These are phyloP conservation scores for Monarcha castaneiventris DNA, from an alignment of 2,113 vertebrate species.

Conservation along the genomic window DNA sequence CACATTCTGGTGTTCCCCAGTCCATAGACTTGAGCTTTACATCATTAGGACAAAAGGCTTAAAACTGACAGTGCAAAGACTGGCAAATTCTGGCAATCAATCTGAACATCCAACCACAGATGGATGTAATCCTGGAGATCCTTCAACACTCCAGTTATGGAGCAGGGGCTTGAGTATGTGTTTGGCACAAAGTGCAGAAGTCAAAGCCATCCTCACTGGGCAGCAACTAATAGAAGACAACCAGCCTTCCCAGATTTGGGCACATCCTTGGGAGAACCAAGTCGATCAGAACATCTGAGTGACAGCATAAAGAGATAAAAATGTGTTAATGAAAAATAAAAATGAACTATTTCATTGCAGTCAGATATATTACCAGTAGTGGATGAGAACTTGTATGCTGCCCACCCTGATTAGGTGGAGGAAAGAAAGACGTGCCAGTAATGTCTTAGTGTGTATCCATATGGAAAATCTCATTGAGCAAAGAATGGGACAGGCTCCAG, in stretches of 20 bases:
- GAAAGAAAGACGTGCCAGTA: neutral
- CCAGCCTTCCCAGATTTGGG: neutral
- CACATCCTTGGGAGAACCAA: neutral
- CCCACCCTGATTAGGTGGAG: neutral
- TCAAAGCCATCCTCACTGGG: neutral
- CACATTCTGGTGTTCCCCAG: neutral
- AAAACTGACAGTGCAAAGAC: neutral
- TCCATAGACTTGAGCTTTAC: neutral
- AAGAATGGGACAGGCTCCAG: neutral
- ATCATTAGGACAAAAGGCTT: neutral
- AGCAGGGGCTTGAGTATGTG: neutral
- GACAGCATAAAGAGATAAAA: neutral
- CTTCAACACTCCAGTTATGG: neutral
- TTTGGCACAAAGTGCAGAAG: neutral
- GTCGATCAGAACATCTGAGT: neutral
- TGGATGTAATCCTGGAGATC: neutral
- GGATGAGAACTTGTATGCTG: neutral
- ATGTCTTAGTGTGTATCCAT: fast-evolving
- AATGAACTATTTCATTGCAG: neutral
- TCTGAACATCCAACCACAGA: neutral
- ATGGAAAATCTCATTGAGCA: neutral
- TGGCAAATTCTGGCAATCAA: neutral
- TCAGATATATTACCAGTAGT: neutral
- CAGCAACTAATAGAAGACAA: neutral
- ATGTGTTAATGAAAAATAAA: neutral